These are phyloP conservation scores for Xyrichtys novacula DNA, from an alignment of 2,797 vertebrate species.

Conservation along the genomic window DNA sequence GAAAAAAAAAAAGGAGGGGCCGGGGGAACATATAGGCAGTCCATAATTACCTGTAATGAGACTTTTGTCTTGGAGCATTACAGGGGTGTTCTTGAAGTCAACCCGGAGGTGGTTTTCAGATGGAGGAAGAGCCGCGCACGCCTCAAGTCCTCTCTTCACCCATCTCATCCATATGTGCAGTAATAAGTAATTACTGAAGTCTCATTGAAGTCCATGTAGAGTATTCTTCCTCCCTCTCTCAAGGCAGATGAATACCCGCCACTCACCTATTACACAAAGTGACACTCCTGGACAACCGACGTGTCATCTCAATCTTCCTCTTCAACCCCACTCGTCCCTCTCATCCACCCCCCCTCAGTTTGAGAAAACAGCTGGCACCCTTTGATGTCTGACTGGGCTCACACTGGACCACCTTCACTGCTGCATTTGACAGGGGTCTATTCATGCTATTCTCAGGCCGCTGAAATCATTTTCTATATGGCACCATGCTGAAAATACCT, in stretches of 20 bases:
- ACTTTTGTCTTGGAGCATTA: constrained; percentile 95
- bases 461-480: constrained; percentile 70
- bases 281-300: constrained; percentile 83
- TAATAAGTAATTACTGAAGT: constrained; percentile 98
- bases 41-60: constrained; percentile 97
- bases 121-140: constrained; percentile 75
- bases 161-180: constrained; percentile 89
- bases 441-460: constrained; percentile 61
- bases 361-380: constrained; percentile 90
- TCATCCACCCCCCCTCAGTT: constrained; percentile 72
- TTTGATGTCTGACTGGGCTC: constrained; percentile 90
- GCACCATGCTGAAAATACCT: constrained; percentile 65
- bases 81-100: constrained; percentile 95
- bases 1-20: constrained; percentile 52
- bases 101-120: constrained; percentile 85
- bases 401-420: constrained; percentile 88
- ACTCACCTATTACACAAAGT: constrained; percentile 87
- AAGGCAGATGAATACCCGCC: constrained; percentile 80
- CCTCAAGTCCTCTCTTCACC: constrained; percentile 78
- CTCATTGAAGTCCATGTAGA: constrained; percentile 97
- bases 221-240: constrained; percentile 74
- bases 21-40: constrained; percentile 85
- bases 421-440: constrained; percentile 76
- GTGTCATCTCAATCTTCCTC: constrained; percentile 85
- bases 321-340: constrained; percentile 68